Percentiles rank a stretch among this genome's conserved stretches.
Evolutionary conservation across 2,888 invertebrate genomes (phyloP).

Genomic region (Aphodius granarius): DNA sequence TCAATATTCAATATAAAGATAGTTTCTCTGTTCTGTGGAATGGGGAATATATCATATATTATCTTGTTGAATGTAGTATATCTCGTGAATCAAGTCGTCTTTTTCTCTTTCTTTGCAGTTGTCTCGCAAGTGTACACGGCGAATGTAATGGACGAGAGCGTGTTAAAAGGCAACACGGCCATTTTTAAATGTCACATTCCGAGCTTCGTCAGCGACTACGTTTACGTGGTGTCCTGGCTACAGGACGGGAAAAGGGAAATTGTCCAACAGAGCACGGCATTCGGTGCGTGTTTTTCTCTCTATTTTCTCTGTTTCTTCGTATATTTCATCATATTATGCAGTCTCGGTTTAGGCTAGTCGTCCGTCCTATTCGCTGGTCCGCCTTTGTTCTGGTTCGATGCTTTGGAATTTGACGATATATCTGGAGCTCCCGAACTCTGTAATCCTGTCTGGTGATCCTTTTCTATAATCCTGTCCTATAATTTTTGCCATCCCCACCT

Average conservation of each 20-base stretch:
- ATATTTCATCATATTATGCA: neutral
- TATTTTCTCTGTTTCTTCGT: neutral
- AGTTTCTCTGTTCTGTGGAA: too few species aligned
- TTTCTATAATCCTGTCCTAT: neutral
- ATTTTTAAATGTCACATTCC: conserved; percentile 93
- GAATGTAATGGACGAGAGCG: conserved; percentile 92
- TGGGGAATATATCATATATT: neutral
- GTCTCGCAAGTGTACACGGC: conserved; percentile 88
- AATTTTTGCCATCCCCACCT: neutral
- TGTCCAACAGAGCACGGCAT: conserved; percentile 50
- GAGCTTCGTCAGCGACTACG: conserved; percentile 90
- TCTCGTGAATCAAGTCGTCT: neutral
- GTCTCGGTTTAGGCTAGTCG: neutral
- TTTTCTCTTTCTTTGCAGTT: conserved; percentile 62
- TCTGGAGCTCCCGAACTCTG: conserved; percentile 9
- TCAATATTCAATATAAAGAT: too few species aligned
- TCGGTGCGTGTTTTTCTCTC: conserved; percentile 41
- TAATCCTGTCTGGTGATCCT: neutral
- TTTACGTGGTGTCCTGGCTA: conserved; percentile 83
- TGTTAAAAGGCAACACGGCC: conserved; percentile 86
- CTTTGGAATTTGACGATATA: conserved; percentile 6
- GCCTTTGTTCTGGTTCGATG: neutral
- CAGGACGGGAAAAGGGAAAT: conserved; percentile 73
- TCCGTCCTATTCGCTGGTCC: neutral
- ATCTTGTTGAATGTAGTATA: neutral